These are phyloP conservation scores for Odontomachus brunneus DNA, from an alignment of 1,140 invertebrate genomes.

Conservation along the genomic window DNA sequence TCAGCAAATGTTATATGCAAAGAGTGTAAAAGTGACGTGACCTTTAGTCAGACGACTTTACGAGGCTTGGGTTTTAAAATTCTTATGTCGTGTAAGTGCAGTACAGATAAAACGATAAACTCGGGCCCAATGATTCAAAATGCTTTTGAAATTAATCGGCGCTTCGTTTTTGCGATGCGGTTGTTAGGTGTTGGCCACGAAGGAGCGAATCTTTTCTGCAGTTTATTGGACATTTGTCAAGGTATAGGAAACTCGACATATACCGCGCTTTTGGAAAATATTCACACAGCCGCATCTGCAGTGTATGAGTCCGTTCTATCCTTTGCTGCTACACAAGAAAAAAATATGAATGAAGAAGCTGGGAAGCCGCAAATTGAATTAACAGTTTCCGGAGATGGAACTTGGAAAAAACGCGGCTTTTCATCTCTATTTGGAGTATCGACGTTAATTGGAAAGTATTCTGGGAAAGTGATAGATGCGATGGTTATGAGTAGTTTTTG, in stretches of 20 bases:
- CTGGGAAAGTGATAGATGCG: conserved; percentile 69
- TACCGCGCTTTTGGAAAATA: not conserved
- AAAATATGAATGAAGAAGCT: conserved; percentile 38
- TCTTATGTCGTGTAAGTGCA: conserved; percentile 44
- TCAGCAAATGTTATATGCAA: conserved; percentile 42
- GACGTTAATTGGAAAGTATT: conserved; percentile 67
- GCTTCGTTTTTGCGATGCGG: conserved; percentile 59
- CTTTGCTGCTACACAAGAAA: conserved; percentile 53
- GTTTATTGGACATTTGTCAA: conserved; percentile 55
- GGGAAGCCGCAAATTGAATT: conserved; percentile 57
- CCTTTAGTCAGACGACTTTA: conserved; percentile 28
- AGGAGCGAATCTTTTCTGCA: conserved; percentile 55
- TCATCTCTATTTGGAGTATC: conserved; percentile 67
- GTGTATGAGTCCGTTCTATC: not conserved
- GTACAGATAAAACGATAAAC: conserved; percentile 1
- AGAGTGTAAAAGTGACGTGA: conserved; percentile 49
- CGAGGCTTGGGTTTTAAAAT: conserved; percentile 60
- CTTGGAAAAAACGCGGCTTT: conserved; percentile 70
- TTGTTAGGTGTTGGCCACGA: conserved; percentile 55
- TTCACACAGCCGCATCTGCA: conserved; percentile 1
- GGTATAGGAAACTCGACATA: conserved; percentile 2
- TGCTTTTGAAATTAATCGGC: conserved; percentile 62
- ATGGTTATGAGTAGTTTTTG: conserved; percentile 65
- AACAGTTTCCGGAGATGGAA: too few species aligned
- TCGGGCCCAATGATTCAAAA: conserved; percentile 50